These are phyloP conservation scores for Glossosoma conforme DNA, from an alignment of 1,140 invertebrate species.

Conservation along the genomic window DNA sequence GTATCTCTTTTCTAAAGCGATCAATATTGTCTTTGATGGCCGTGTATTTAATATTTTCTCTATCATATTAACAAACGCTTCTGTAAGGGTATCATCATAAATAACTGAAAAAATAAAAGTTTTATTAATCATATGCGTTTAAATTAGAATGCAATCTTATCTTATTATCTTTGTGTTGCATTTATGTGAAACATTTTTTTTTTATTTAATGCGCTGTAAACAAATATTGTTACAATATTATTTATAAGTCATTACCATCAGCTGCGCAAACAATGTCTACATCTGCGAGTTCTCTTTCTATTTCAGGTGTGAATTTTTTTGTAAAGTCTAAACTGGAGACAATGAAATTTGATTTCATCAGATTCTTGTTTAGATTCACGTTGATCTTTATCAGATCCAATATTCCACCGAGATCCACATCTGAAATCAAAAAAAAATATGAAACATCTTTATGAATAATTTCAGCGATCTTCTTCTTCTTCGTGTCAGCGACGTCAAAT, in stretches of 20 bases:
- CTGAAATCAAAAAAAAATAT: conserved; percentile 48
- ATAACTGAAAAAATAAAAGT: conserved; percentile 61
- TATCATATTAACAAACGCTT: conserved; percentile 72
- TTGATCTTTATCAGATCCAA: conserved; percentile 68
- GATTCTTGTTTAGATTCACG: conserved; percentile 56
- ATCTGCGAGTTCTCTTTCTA: conserved; percentile 50
- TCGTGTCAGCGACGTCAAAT: too few species aligned
- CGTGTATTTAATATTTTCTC: conserved; percentile 60
- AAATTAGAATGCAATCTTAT: too few species aligned
- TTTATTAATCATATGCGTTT: too few species aligned
- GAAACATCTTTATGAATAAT: conserved; percentile 20
- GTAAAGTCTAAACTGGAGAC: conserved; percentile 67
- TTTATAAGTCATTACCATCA: too few species aligned
- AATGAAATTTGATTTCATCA: conserved; percentile 50
- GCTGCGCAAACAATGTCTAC: conserved; percentile 67
- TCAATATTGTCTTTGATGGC: conserved; percentile 60
- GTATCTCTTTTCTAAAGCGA: conserved; percentile 81
- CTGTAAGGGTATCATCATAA: conserved; percentile 80
- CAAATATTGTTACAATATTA: too few species aligned
- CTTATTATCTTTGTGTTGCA: too few species aligned
- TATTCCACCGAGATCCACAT: conserved; percentile 71
- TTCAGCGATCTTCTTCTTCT: too few species aligned
- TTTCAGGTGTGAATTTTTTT: conserved; percentile 51
- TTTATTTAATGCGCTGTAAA: too few species aligned
- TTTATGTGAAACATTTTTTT: too few species aligned